Conservation (phyloP, 2,797 vertebrate genomes). For the Eospalax fontanierii region DNA sequence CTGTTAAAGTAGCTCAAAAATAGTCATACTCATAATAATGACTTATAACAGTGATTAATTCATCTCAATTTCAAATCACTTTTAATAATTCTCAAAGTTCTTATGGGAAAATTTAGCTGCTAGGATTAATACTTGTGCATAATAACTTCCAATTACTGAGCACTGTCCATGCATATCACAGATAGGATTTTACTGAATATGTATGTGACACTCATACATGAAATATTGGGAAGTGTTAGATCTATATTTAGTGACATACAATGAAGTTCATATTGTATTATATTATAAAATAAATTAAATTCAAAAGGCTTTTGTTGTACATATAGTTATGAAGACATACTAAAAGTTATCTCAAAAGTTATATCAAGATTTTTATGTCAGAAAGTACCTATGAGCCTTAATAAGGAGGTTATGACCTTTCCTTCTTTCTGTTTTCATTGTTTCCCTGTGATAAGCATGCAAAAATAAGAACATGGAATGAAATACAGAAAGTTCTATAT, state of each 20-base stretch:
- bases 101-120: constrained; percentile 25
- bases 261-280: background rate
- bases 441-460: background rate
- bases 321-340: background rate
- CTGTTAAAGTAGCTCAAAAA: constrained; percentile 31
- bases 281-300: background rate
- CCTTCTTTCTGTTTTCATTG: background rate
- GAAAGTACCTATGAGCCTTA: background rate
- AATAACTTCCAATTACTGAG: constrained; percentile 57
- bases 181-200: constrained; percentile 52
- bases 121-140: constrained; percentile 53
- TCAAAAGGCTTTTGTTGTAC: background rate
- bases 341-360: constrained; percentile 12
- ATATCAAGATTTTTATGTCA: constrained; percentile 2
- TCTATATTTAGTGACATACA: constrained; percentile 16
- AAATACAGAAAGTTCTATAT: background rate
- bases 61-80: constrained; percentile 48
- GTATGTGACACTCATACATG: background rate
- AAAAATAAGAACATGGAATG: constrained; percentile 11
- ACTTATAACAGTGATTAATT: constrained; percentile 26
- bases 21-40: constrained; percentile 26
- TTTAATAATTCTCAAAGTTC: constrained; percentile 59
- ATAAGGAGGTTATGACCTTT: constrained; percentile 7
- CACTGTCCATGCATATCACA: background rate
- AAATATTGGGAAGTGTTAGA: constrained; percentile 22